Conservation (phyloP, 2,888 invertebrate genomes). For the Pasiphila rectangulata region DNA sequence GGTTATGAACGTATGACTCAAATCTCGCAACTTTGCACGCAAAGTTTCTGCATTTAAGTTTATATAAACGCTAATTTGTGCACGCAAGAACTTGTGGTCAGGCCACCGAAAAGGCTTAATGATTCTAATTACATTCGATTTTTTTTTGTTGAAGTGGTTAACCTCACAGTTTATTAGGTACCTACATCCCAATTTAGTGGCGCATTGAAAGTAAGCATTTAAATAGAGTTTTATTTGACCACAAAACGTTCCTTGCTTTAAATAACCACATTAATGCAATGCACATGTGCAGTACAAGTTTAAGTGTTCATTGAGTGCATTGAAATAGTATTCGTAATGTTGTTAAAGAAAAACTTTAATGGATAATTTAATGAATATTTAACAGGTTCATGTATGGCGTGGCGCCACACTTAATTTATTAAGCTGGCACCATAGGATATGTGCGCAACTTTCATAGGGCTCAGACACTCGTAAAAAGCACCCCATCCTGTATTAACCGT, state of each 20-base stretch:
- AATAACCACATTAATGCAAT: slow-evolving; percentile 8
- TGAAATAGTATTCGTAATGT: slow-evolving; percentile 21
- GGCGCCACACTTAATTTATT: slow-evolving; percentile 28
- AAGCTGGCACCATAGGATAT: neutral
- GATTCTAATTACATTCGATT: slow-evolving; percentile 56
- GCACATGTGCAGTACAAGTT: slow-evolving; percentile 2
- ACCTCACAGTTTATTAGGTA: slow-evolving; percentile 53
- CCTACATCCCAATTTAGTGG: slow-evolving; percentile 45
- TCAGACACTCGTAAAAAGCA: neutral
- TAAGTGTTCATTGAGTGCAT: slow-evolving; percentile 12
- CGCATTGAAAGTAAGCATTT: slow-evolving; percentile 35
- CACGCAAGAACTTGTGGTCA: slow-evolving; percentile 47
- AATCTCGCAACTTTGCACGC: slow-evolving; percentile 39
- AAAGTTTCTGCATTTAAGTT: no score
- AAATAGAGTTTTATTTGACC: neutral
- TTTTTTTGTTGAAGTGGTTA: slow-evolving; percentile 45
- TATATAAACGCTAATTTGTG: no score
- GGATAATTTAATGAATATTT: slow-evolving; percentile 30
- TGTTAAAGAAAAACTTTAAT: slow-evolving; percentile 18
- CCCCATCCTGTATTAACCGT: neutral
- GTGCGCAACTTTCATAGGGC: neutral
- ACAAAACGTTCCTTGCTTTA: slow-evolving; percentile 5
- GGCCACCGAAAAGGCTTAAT: slow-evolving; percentile 39
- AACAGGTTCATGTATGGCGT: slow-evolving; percentile 21
- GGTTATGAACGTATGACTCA: slow-evolving; percentile 41